These are phyloP conservation scores for Heliconius ethilla DNA, from an alignment of 2,888 invertebrate species.

Conservation along the genomic window DNA sequence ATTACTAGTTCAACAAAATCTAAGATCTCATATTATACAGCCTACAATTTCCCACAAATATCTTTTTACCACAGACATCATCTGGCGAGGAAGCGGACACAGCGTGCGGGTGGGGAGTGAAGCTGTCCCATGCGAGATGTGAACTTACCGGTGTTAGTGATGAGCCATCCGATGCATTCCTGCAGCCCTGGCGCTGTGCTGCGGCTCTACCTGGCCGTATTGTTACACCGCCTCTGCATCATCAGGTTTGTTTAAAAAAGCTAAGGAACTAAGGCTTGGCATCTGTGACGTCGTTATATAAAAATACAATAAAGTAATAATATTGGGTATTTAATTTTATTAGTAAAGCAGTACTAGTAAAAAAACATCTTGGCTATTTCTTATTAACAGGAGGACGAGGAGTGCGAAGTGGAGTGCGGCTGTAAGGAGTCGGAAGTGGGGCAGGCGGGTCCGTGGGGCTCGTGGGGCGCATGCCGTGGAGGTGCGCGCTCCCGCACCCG, in stretches of 20 bases:
- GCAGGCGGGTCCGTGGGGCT: slow-evolving; percentile 69
- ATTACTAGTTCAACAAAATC: too few relatives aligned
- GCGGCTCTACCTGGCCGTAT: slow-evolving; percentile 70
- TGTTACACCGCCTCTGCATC: slow-evolving; percentile 65
- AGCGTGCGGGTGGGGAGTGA: slow-evolving; percentile 72
- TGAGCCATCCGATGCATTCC: slow-evolving; percentile 57
- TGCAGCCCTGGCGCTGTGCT: slow-evolving; percentile 75
- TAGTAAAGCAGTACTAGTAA: background rate
- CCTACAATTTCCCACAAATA: background rate
- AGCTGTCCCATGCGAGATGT: slow-evolving; percentile 69
- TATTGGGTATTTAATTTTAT: background rate
- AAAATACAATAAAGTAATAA: too few relatives aligned
- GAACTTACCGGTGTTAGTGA: slow-evolving; percentile 61
- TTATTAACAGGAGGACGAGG: slow-evolving; percentile 63
- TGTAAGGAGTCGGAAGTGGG: slow-evolving; percentile 61
- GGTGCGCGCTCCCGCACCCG: slow-evolving; percentile 72
- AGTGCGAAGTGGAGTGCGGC: slow-evolving; percentile 68
- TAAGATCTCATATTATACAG: too few relatives aligned
- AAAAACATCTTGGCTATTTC: background rate
- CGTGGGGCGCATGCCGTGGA: slow-evolving; percentile 73
- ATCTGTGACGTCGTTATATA: too few relatives aligned
- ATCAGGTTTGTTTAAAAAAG: slow-evolving; percentile 57
- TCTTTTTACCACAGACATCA: slow-evolving; percentile 54
- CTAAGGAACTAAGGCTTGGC: background rate
- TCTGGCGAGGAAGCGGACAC: slow-evolving; percentile 61